phyloP scores from a whole-genome alignment of 2,797 vertebrate species.

The Triplophysa bombifrons region DNA sequence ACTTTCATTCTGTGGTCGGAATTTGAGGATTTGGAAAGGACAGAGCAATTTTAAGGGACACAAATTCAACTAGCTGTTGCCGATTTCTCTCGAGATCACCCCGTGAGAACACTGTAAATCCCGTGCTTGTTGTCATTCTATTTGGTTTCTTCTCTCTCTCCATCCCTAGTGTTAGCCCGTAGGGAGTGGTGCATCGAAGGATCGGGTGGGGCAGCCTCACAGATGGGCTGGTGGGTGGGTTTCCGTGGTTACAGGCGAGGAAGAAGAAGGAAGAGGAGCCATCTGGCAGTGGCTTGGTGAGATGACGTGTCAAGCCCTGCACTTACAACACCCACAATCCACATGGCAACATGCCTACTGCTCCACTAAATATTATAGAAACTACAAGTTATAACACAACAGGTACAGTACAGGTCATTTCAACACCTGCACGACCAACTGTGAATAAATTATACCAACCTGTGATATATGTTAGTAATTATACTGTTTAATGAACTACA shows the following conservation, averaged over 20 bases:
- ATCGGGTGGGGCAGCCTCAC: slow-evolving; percentile 56
- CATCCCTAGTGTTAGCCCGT: slow-evolving; percentile 6
- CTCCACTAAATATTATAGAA: slow-evolving; percentile 46
- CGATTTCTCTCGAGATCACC: background rate
- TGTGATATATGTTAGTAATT: background rate
- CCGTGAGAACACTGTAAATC: slow-evolving; percentile 6
- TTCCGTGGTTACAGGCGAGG: slow-evolving; percentile 64
- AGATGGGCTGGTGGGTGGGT: slow-evolving; percentile 64
- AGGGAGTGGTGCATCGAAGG: slow-evolving; percentile 46
- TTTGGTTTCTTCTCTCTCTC: slow-evolving; percentile 17
- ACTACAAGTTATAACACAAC: slow-evolving; percentile 45
- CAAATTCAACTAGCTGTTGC: background rate
- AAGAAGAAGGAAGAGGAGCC: slow-evolving; percentile 60
- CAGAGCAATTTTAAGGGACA: background rate
- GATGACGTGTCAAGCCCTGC: slow-evolving; percentile 36
- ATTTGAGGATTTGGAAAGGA: background rate
- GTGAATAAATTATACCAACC: background rate
- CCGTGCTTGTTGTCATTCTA: background rate
- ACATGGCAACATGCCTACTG: slow-evolving; percentile 38
- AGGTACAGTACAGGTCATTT: slow-evolving; percentile 10
- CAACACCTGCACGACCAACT: slow-evolving; percentile 14
- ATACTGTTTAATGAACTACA: background rate
- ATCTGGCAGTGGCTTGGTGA: slow-evolving; percentile 41
- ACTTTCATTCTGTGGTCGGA: background rate
- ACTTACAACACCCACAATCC: slow-evolving; percentile 33